These are phyloP conservation scores for Palythoa caribaeorum DNA, from an alignment of 92 coral and sea anemone genomes.

Conservation along the genomic window DNA sequence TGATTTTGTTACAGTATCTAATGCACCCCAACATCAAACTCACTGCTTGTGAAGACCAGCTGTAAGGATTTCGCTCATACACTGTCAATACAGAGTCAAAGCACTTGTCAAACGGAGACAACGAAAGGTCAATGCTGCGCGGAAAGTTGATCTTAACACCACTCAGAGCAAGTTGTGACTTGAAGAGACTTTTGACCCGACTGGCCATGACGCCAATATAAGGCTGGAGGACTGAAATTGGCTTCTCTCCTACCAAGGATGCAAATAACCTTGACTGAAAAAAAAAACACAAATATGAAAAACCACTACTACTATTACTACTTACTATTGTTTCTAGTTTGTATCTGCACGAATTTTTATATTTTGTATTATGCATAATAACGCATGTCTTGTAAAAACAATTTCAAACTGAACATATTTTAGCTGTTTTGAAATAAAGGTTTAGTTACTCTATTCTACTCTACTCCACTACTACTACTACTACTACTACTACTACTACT, in stretches of 20 bases:
- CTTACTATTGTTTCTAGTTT: too few species aligned
- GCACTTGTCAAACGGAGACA: slow-evolving; percentile 52
- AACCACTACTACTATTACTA: not conserved
- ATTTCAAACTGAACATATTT: too few species aligned
- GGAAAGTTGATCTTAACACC: slow-evolving; percentile 65
- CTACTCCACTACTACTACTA: too few species aligned
- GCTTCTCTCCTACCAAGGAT: slow-evolving; percentile 69
- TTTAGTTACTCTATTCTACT: too few species aligned
- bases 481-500: too few species aligned
- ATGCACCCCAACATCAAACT: not conserved
- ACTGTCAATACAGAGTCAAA: slow-evolving; percentile 69
- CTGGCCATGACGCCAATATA: slow-evolving; percentile 54
- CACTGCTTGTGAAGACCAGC: slow-evolving; percentile 23
- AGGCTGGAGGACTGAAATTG: slow-evolving; percentile 50
- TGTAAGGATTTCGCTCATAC: slow-evolving; percentile 74
- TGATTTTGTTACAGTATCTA: too few species aligned
- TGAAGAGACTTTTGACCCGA: slow-evolving; percentile 40
- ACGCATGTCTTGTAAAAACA: too few species aligned
- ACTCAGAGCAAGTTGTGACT: slow-evolving; percentile 44
- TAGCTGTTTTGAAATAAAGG: too few species aligned
- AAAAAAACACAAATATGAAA: not conserved
- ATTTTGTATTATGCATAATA: too few species aligned
- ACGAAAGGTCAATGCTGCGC: slow-evolving; percentile 43
- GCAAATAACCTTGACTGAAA: slow-evolving; percentile 63
- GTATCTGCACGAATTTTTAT: too few species aligned